These are phyloP conservation scores for Euphysa ruthae DNA, from an alignment of 30 jellyfish, hydroid and myxozoan species.

Conservation along the genomic window DNA sequence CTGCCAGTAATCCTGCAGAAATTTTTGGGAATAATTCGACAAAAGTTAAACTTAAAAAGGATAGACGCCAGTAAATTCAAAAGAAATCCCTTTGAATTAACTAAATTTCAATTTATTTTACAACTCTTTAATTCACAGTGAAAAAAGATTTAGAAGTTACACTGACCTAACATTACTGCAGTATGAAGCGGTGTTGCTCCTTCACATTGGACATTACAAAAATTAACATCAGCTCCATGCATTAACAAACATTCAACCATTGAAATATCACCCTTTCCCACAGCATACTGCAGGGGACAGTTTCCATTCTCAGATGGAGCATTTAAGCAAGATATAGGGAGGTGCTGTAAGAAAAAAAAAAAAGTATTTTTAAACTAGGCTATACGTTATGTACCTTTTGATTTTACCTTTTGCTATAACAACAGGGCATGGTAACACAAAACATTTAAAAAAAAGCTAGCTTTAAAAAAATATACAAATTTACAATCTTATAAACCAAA, in stretches of 20 bases:
- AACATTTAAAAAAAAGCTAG: background rate
- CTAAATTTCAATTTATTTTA: no score
- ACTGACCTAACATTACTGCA: constrained; percentile 79
- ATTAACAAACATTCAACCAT: constrained; percentile 26
- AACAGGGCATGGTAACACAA: no score
- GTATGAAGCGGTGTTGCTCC: constrained; percentile 80
- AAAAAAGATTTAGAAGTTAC: no score
- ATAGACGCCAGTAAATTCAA: no score
- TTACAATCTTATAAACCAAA: background rate
- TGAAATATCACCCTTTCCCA: constrained; percentile 27
- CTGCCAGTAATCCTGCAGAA: no score
- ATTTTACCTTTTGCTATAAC: no score
- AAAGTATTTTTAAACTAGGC: no score
- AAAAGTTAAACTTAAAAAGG: no score
- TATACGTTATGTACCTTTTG: no score
- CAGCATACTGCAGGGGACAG: constrained; percentile 57
- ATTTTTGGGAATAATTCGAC: no score
- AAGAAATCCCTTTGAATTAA: no score
- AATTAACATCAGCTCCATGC: constrained; percentile 60
- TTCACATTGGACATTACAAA: constrained; percentile 21
- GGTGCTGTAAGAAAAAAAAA: background rate
- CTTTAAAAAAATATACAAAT: background rate
- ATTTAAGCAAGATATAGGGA: background rate
- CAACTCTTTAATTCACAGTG: no score
- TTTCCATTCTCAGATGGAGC: constrained; percentile 45